A percentile compares a stretch with the other conserved stretches of the same genome.
These are phyloP conservation scores for Talpa occidentalis DNA, from an alignment of 2,113 vertebrate genomes.

Conservation along the genomic window DNA sequence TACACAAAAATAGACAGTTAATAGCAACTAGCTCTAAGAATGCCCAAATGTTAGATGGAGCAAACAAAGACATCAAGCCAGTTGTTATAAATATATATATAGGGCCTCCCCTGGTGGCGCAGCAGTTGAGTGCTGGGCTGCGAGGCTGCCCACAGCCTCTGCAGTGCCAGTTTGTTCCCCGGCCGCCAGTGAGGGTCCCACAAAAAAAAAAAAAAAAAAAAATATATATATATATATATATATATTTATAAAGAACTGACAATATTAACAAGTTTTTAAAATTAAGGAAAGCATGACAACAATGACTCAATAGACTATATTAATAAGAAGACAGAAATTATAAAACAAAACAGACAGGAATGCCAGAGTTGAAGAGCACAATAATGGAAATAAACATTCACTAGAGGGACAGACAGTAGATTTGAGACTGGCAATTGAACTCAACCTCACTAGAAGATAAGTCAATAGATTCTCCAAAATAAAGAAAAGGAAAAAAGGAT, in stretches of 20 bases:
- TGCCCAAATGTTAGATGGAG: background rate
- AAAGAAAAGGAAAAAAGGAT: background rate
- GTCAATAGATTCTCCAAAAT: background rate
- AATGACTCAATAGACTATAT: background rate
- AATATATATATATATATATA: too few relatives aligned
- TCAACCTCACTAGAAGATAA: background rate
- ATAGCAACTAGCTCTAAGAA: background rate
- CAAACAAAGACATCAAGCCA: background rate
- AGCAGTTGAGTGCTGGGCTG: too few relatives aligned
- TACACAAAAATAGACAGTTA: background rate
- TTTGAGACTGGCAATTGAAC: background rate
- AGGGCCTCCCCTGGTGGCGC: too few relatives aligned
- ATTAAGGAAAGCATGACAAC: background rate
- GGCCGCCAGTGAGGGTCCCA: too few relatives aligned
- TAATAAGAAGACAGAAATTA: slow-evolving; percentile 7
- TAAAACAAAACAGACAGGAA: slow-evolving; percentile 12
- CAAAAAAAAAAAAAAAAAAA: too few relatives aligned
- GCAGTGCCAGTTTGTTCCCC: too few relatives aligned
- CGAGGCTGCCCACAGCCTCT: too few relatives aligned
- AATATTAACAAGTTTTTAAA: background rate
- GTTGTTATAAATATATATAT: background rate
- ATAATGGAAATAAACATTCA: background rate
- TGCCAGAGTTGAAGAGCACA: background rate
- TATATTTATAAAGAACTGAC: background rate
- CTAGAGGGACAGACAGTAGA: background rate